Conservation (phyloP, 2,797 vertebrate genomes). For the Sandelia bainsii region DNA sequence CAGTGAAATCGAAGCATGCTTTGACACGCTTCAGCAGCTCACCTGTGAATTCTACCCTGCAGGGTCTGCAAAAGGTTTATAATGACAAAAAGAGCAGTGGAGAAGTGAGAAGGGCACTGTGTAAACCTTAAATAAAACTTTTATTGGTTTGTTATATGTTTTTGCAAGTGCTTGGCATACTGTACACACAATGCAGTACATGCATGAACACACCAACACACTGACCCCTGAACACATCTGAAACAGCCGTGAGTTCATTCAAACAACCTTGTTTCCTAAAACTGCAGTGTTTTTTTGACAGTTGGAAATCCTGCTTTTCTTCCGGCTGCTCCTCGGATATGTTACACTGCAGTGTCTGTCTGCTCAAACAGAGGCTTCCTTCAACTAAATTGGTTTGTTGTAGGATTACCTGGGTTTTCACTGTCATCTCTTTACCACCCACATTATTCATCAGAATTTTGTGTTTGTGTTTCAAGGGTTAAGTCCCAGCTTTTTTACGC, state of each 20-base stretch:
- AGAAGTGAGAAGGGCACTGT: slow-evolving; percentile 4
- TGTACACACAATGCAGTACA: neutral
- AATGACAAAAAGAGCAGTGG: slow-evolving; percentile 37
- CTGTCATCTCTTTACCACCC: neutral
- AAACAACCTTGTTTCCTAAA: no score
- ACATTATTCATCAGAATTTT: slow-evolving; percentile 1
- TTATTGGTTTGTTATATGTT: slow-evolving; percentile 23
- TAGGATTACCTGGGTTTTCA: slow-evolving; percentile 38
- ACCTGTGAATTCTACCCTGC: slow-evolving; percentile 56
- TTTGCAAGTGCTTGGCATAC: neutral
- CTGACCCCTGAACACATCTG: neutral
- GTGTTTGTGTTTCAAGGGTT: slow-evolving; percentile 38
- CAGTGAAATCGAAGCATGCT: slow-evolving; percentile 50
- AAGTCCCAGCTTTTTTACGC: slow-evolving; percentile 9
- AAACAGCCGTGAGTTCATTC: slow-evolving; percentile 12
- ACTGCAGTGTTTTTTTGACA: slow-evolving; percentile 36
- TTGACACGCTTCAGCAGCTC: slow-evolving; percentile 51
- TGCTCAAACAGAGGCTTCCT: slow-evolving; percentile 51
- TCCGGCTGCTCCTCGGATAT: slow-evolving; percentile 45
- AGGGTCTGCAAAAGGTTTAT: slow-evolving; percentile 45
- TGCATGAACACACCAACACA: neutral
- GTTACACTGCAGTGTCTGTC: neutral
- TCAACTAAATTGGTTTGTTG: slow-evolving; percentile 55
- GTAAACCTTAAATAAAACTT: slow-evolving; percentile 13
- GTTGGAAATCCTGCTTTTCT: slow-evolving; percentile 69